Percentiles rank a stretch among this genome's conserved stretches.
Conservation (phyloP, 2,888 invertebrate species). For the Polydrusus cervinus region DNA sequence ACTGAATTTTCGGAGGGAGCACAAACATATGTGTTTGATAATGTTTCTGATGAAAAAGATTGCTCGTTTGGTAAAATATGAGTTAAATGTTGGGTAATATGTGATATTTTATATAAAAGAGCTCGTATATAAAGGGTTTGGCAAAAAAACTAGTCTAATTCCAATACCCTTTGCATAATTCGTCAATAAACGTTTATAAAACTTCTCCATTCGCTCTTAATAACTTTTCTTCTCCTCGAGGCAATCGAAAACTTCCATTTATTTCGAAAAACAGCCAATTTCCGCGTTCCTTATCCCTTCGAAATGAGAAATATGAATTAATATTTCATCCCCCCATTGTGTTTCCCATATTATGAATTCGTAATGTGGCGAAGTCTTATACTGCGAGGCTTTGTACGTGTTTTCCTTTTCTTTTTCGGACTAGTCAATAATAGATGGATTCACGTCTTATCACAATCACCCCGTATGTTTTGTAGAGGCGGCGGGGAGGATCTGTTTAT, state of each 20-base stretch:
- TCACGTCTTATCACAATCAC: conserved; percentile 65
- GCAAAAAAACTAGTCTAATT: conserved; percentile 1
- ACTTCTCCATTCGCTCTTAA: conserved; percentile 39
- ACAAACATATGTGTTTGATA: too few relatives aligned
- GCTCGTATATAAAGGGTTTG: not conserved
- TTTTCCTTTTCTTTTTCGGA: conserved; percentile 59
- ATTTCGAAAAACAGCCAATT: conserved; percentile 52
- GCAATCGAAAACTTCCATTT: conserved; percentile 53
- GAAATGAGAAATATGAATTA: conserved; percentile 71
- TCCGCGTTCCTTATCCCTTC: conserved; percentile 55
- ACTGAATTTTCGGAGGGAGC: not conserved
- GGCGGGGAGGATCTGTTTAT: not conserved
- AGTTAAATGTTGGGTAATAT: not conserved
- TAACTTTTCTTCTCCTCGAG: conserved; percentile 39
- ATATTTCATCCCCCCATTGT: conserved; percentile 72
- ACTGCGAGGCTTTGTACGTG: conserved; percentile 60
- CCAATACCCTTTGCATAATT: conserved; percentile 42
- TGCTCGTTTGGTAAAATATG: too few relatives aligned
- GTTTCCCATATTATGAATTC: conserved; percentile 72
- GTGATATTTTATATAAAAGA: not conserved
- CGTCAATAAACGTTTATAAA: conserved; percentile 28
- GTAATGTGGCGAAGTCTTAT: conserved; percentile 63
- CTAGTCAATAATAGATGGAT: conserved; percentile 73
- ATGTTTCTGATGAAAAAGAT: too few relatives aligned
- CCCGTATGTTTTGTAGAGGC: conserved; percentile 54